Percentiles rank a stretch among this genome's conserved stretches.
Evolutionary conservation across 2,888 invertebrate genomes (phyloP).

Genomic region (Marronus borbonicus): DNA sequence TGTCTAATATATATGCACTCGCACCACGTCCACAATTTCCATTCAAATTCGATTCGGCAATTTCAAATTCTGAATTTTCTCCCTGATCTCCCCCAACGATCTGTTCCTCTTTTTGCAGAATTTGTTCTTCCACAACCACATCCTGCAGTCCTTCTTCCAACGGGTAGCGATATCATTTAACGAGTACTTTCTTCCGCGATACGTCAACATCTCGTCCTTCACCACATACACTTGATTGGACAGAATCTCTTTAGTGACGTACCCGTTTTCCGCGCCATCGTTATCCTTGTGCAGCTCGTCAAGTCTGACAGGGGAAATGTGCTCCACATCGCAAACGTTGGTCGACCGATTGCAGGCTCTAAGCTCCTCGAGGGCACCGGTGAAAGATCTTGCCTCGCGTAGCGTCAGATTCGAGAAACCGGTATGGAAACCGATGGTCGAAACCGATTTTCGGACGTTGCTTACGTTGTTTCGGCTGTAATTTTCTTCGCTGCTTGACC

Average conservation of each 20-base stretch:
- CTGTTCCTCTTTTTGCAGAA: slow-evolving; percentile 60
- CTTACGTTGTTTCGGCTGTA: slow-evolving; percentile 35
- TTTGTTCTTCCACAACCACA: slow-evolving; percentile 76
- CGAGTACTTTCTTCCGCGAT: slow-evolving; percentile 74
- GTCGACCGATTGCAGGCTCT: slow-evolving; percentile 48
- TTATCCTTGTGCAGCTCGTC: slow-evolving; percentile 44
- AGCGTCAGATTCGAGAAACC: slow-evolving; percentile 52
- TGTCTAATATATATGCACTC: not conserved
- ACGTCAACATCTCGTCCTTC: slow-evolving; percentile 72
- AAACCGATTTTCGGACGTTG: slow-evolving; percentile 56
- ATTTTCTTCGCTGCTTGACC: slow-evolving; percentile 49
- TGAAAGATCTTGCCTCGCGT: slow-evolving; percentile 59
- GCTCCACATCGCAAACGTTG: slow-evolving; percentile 22
- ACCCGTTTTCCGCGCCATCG: slow-evolving; percentile 48
- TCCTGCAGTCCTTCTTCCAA: slow-evolving; percentile 82
- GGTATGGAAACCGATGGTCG: slow-evolving; percentile 55
- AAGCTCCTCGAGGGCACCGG: slow-evolving; percentile 57
- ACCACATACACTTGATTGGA: slow-evolving; percentile 68
- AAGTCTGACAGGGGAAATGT: slow-evolving; percentile 26
- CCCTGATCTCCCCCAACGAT: slow-evolving; percentile 61
- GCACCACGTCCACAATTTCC: not conserved
- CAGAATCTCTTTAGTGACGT: slow-evolving; percentile 61
- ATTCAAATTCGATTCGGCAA: slow-evolving; percentile 45
- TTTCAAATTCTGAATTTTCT: slow-evolving; percentile 56
- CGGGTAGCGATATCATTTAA: slow-evolving; percentile 76